Evolutionary conservation across 2,797 vertebrate species (phyloP).

Genomic region (Darevskia mixta): DNA sequence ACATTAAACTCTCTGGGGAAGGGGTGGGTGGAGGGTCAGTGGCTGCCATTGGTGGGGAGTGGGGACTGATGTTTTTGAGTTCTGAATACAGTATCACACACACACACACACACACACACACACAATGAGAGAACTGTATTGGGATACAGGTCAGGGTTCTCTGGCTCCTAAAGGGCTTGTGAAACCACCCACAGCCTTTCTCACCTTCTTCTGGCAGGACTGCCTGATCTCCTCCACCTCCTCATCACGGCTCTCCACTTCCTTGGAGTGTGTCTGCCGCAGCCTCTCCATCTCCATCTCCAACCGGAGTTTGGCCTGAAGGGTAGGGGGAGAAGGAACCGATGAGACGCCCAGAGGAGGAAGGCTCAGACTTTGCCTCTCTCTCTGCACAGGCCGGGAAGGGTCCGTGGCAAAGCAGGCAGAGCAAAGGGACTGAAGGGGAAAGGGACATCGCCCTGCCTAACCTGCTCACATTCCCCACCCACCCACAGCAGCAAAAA

Average conservation of each 20-base stretch:
- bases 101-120: no score
- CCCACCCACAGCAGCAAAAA: background rate
- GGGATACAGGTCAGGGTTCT: background rate
- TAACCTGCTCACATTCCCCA: no score
- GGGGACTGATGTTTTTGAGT: no score
- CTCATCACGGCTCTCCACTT: slow-evolving; percentile 94
- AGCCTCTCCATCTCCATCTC: slow-evolving; percentile 99
- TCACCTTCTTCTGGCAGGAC: slow-evolving; percentile 97
- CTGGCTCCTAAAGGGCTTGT: background rate
- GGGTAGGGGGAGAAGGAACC: background rate
- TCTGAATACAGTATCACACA: no score
- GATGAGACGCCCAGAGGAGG: background rate
- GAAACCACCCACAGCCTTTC: background rate
- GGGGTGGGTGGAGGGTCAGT: no score
- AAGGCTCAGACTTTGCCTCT: background rate
- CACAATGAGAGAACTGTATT: no score
- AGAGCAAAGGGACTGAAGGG: background rate
- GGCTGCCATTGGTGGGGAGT: no score
- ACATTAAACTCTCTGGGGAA: no score
- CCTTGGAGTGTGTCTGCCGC: slow-evolving; percentile 94
- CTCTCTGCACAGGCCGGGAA: background rate
- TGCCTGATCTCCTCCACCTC: slow-evolving; percentile 97
- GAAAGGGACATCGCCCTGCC: background rate
- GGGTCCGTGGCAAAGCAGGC: background rate
- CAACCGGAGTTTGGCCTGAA: slow-evolving; percentile 91